These are phyloP conservation scores for Ryuthela nishihirai DNA, from an alignment of 2,888 invertebrate genomes.

Conservation along the genomic window DNA sequence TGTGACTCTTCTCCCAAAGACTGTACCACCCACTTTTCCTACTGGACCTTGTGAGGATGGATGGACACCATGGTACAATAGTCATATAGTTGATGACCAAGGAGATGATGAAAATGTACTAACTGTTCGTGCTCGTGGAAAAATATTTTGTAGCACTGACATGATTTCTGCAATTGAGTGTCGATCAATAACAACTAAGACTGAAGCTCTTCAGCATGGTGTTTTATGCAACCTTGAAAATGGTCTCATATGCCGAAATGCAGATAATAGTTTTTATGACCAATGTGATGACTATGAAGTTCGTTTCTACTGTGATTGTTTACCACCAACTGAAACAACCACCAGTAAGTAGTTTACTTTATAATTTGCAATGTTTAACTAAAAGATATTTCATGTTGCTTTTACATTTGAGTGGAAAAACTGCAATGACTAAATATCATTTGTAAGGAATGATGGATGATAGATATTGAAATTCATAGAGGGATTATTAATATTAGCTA, in stretches of 20 bases:
- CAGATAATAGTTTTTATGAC: constrained; percentile 9
- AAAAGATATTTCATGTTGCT: no score
- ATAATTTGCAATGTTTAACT: no score
- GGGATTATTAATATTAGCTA: no score
- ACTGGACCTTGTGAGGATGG: constrained; percentile 34
- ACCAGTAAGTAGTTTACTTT: no score
- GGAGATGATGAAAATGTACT: constrained; percentile 41
- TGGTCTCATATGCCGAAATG: constrained; percentile 37
- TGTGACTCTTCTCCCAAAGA: no score
- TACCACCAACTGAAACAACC: no score
- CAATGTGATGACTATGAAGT: constrained; percentile 48
- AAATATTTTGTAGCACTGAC: constrained; percentile 36
- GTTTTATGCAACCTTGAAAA: constrained; percentile 34
- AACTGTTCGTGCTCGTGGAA: constrained; percentile 13
- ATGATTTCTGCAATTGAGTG: constrained; percentile 40
- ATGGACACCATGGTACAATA: constrained; percentile 40
- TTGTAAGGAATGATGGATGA: no score
- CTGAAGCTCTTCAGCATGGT: constrained; percentile 2
- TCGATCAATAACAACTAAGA: constrained; percentile 5
- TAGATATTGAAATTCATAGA: no score
- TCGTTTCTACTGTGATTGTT: constrained; percentile 46
- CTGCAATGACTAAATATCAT: no score
- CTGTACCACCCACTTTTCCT: constrained; percentile 6
- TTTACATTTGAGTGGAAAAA: no score
- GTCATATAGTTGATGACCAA: constrained; percentile 23